Evolutionary conservation across 2,113 vertebrate species (phyloP).

Genomic region (Haplotaxodon microlepis): DNA sequence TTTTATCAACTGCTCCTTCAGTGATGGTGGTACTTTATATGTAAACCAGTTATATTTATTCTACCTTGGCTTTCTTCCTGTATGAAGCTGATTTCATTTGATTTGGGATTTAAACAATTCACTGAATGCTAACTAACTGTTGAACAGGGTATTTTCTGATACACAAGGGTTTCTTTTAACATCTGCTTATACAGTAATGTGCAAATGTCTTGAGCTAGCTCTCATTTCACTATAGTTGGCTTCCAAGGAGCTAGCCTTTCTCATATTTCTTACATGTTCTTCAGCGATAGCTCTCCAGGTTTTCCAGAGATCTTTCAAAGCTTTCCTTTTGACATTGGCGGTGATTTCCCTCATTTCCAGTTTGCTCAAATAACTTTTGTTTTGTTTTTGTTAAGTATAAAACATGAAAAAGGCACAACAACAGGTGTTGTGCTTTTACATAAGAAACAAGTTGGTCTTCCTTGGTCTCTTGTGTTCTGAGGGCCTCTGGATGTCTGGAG

Average conservation of each 20-base stretch:
- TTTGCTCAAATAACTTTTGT: neutral
- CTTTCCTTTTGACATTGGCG: neutral
- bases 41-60: neutral
- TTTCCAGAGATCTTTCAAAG: neutral
- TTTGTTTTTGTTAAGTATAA: neutral
- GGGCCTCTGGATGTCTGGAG: too few relatives aligned
- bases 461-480: too few relatives aligned
- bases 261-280: neutral
- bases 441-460: too few relatives aligned
- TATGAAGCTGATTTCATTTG: neutral
- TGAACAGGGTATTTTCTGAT: neutral
- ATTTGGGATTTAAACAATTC: neutral
- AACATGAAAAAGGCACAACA: neutral
- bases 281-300: neutral
- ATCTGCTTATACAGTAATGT: neutral
- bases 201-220: neutral
- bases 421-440: neutral
- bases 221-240: neutral
- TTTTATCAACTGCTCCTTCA: neutral
- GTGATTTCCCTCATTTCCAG: accelerated
- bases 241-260: neutral
- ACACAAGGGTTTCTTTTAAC: accelerated
- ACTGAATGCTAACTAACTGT: neutral
- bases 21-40: neutral
- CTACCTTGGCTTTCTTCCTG: neutral